Percentiles rank a stretch among this genome's conserved stretches.
Evolutionary conservation across 1,140 invertebrate genomes (phyloP).

Genomic region (Luehdorfia chinensis): DNA sequence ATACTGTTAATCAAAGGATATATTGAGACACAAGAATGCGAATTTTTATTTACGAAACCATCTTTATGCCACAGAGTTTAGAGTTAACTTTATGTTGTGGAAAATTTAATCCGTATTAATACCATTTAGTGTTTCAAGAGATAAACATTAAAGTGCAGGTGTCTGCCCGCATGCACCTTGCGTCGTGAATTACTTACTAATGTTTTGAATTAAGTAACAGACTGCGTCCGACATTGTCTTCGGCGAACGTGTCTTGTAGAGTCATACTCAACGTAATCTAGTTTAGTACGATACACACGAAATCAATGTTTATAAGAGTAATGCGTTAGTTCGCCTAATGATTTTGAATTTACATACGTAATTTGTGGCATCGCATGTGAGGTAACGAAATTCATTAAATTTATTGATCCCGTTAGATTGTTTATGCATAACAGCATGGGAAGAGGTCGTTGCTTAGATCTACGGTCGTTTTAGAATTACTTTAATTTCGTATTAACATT

Average conservation of each 20-base stretch:
- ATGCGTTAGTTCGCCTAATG: too few relatives aligned
- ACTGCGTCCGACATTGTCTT: conserved; percentile 11
- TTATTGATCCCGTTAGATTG: too few relatives aligned
- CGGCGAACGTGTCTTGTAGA: background rate
- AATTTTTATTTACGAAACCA: background rate
- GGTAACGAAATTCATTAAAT: too few relatives aligned
- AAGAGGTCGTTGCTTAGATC: background rate
- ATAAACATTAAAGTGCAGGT: conserved; percentile 28
- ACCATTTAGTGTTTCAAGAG: conserved; percentile 21
- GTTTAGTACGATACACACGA: too few relatives aligned
- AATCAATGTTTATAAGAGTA: too few relatives aligned
- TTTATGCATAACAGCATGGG: too few relatives aligned
- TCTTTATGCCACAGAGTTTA: background rate
- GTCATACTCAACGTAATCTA: background rate
- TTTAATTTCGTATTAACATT: too few relatives aligned
- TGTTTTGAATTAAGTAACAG: conserved; percentile 35
- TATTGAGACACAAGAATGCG: background rate
- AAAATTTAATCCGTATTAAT: conserved; percentile 16
- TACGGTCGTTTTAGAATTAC: too few relatives aligned
- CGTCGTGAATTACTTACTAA: conserved; percentile 30
- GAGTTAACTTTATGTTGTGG: conserved; percentile 14
- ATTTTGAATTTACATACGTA: too few relatives aligned
- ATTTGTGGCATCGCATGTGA: too few relatives aligned
- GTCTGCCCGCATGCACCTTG: conserved; percentile 46
- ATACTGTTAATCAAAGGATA: conserved; percentile 12